Base-by-base conservation (phyloP, 92 coral and sea anemone genomes). In the Paramuricea clavata region DNA sequence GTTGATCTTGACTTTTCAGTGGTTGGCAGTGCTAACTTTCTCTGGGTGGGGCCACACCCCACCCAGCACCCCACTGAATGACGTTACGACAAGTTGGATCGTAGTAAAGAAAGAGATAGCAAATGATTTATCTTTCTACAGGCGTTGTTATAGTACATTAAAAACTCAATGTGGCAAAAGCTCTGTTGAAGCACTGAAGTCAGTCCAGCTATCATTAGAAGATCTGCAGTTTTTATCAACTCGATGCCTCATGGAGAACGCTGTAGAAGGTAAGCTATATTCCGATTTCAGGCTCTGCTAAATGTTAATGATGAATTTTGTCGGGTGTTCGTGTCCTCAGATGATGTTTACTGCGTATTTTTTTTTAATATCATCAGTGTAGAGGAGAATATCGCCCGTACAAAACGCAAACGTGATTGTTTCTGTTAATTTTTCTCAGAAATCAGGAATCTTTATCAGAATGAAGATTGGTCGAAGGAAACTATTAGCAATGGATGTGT, bases 181-280 rank as follows among this genome's bases (percentile, higher is more conserved):
- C 3, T 93, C 99, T 8, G 31, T 92, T 5, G 91, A 93, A 76
- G 84, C 95, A 31, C 72, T 97, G 65, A 84, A 89, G 32, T 76
- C 92, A 47, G 92, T 97, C 41, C 93, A 92, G 62, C 54, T 74
- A 47, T 84, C 95, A 59, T 89, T 90, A 4, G 92, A 91, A 42
- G 94, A 97, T 43, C 98, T 97, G 67, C 87, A 94, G 83, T 84
- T 95, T 65, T 91, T 97, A n/a, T 94, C 98, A 77, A 93, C 95
- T 54, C 91, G 95, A 25, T 95, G 93, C 80, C 92, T 94, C 31
- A 94, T 97, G 78, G 94, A 91, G 74, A 98, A 97, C 81, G 94
- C 99, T 69, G 93, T 92, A 6, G 93, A 92, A 78, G 99, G 99
- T 97, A 52, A 27, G 85, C 36, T 26, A 49, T 3, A 15, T 39